Conservation (phyloP, 2,888 invertebrate species). For the Ceriagrion tenellum region DNA sequence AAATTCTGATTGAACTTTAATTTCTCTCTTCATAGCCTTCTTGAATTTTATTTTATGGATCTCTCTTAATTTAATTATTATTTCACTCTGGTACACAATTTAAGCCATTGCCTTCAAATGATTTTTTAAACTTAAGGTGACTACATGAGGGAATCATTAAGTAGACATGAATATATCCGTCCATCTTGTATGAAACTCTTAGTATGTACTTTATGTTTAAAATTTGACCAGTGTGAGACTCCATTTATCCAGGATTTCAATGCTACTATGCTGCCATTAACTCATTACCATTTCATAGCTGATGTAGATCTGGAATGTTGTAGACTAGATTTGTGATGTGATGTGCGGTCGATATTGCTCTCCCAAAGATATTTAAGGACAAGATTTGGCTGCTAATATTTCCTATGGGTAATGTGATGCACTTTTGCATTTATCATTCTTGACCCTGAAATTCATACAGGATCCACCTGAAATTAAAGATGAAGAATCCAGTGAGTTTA, state of each 20-base stretch:
- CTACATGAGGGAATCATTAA: not conserved
- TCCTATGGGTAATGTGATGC: not conserved
- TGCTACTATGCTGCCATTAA: conserved; percentile 28
- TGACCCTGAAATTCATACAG: not conserved
- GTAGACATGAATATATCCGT: conserved; percentile 36
- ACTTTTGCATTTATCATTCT: too few relatives aligned
- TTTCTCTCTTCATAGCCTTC: not conserved
- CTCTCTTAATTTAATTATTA: not conserved
- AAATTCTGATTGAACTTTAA: not conserved
- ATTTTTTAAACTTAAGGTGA: not conserved
- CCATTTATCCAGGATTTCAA: not conserved
- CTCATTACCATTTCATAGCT: not conserved
- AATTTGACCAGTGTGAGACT: not conserved
- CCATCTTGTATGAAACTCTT: not conserved
- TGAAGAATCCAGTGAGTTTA: not conserved
- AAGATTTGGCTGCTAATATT: not conserved
- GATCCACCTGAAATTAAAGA: not conserved
- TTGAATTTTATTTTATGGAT: not conserved
- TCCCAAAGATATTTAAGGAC: not conserved
- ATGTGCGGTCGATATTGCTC: not conserved
- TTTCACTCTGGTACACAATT: too few relatives aligned
- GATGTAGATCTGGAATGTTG: not conserved
- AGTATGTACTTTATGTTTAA: not conserved
- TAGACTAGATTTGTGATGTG: not conserved
- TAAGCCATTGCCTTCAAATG: too few relatives aligned